These are phyloP conservation scores for Pelobates cultripes DNA, from an alignment of 2,797 vertebrate species.

Conservation along the genomic window DNA sequence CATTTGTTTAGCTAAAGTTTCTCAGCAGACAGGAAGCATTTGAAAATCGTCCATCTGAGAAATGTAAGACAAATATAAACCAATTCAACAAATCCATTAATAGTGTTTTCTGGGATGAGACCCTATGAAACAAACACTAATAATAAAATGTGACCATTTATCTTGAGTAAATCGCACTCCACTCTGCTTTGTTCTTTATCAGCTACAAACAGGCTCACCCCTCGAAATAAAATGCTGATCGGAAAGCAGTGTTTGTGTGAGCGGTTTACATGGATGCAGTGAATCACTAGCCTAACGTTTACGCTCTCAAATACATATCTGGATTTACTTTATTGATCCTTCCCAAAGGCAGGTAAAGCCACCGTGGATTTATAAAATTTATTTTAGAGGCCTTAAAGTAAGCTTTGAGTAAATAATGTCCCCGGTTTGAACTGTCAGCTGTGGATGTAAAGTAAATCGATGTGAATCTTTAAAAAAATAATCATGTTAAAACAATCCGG, in stretches of 20 bases:
- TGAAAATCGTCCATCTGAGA: too few relatives aligned
- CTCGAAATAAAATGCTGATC: constrained; percentile 1
- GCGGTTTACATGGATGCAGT: not conserved
- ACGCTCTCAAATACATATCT: constrained; percentile 70
- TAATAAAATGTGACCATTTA: too few relatives aligned
- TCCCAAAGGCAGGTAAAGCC: constrained; percentile 62
- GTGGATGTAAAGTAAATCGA: not conserved
- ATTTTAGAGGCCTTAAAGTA: constrained; percentile 61
- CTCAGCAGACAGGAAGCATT: too few relatives aligned
- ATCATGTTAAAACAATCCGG: not conserved
- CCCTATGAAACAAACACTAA: too few relatives aligned
- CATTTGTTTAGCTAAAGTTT: too few relatives aligned
- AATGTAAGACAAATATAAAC: too few relatives aligned
- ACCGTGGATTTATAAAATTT: constrained; percentile 58
- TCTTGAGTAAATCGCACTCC: not conserved
- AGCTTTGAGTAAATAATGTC: constrained; percentile 55
- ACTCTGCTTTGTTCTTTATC: not conserved
- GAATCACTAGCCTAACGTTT: constrained; percentile 60
- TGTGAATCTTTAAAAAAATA: too few relatives aligned
- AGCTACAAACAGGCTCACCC: not conserved
- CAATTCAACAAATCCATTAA: too few relatives aligned
- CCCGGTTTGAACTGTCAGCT: not conserved
- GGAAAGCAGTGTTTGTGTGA: not conserved
- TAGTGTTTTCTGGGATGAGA: too few relatives aligned
- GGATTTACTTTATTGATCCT: constrained; percentile 70